phyloP scores from a whole-genome alignment of 2,113 vertebrate genomes.

The Tachuris rubrigastra region DNA sequence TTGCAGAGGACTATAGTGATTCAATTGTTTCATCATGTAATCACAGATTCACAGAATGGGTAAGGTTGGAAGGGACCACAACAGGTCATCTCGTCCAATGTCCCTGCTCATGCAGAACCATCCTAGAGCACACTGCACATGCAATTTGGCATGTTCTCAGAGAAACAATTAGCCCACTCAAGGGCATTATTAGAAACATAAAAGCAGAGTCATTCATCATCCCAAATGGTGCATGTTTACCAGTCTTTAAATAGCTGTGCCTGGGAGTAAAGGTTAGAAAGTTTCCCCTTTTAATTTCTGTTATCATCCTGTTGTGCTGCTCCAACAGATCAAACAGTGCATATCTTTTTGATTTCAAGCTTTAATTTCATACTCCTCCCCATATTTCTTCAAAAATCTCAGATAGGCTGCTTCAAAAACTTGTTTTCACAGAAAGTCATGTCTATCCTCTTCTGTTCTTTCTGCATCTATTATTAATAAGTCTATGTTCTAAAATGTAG shows the following conservation, averaged over 20 bases:
- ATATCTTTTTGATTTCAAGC: conserved; percentile 1
- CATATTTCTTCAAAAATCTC: neutral
- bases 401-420: neutral
- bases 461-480: neutral
- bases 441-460: neutral
- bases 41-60: neutral
- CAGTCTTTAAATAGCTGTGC: neutral
- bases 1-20: neutral
- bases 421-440: neutral
- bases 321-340: conserved; percentile 22
- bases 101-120: neutral
- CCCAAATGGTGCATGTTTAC: neutral
- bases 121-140: neutral
- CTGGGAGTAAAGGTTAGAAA: neutral
- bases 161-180: neutral
- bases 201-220: neutral
- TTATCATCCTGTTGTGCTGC: neutral
- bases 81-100: neutral
- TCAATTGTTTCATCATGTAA: neutral
- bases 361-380: conserved; percentile 22
- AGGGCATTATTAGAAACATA: neutral
- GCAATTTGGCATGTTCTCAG: neutral
- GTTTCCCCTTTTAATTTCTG: neutral
- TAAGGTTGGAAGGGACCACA: neutral
- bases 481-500: neutral